phyloP scores from a whole-genome alignment of 2,797 vertebrate genomes.

The Galagoides demidoff region DNA sequence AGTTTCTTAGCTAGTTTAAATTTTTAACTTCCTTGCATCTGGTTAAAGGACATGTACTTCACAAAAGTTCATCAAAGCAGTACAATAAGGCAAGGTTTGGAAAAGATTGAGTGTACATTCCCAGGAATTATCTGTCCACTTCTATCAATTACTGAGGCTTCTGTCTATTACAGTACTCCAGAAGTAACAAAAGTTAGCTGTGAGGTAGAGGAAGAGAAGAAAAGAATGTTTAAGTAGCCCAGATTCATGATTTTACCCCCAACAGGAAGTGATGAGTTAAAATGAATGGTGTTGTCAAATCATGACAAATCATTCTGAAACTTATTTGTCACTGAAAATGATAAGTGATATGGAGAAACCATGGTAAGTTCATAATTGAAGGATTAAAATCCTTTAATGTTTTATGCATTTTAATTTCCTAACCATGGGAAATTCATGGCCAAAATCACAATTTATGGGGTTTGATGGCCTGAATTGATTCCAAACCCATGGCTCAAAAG shows the following conservation, averaged over 20 bases:
- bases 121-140: background rate
- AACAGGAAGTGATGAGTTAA: background rate
- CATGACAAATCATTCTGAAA: background rate
- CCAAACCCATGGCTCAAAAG: background rate
- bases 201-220: background rate
- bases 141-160: background rate
- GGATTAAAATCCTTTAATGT: background rate
- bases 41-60: background rate
- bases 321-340: background rate
- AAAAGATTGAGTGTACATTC: background rate
- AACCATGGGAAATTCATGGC: background rate
- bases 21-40: background rate
- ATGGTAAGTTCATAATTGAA: background rate
- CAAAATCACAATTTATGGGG: background rate
- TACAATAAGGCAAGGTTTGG: background rate
- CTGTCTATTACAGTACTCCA: background rate
- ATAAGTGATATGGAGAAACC: background rate
- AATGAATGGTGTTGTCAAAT: background rate
- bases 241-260: too few species aligned
- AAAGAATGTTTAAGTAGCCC: background rate
- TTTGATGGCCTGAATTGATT: background rate
- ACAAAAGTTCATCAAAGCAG: background rate
- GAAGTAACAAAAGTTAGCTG: background rate
- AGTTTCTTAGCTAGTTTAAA: background rate
- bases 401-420: background rate